Evolutionary conservation across 2,113 vertebrate species (phyloP), one percentile per base, ranked within the genome.

Genomic region (Pardalotus punctatus): DNA sequence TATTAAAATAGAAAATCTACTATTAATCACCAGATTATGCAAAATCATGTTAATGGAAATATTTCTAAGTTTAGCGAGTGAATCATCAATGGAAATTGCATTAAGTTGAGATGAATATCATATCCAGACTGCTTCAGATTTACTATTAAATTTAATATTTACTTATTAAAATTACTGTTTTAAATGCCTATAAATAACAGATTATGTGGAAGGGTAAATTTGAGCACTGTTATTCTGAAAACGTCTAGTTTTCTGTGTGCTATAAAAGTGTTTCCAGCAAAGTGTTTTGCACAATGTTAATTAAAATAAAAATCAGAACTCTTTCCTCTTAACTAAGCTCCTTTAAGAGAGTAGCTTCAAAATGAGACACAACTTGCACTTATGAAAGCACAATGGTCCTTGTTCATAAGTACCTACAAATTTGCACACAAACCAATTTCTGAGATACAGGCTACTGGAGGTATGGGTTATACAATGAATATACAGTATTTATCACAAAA

Each of bases 11-110:
- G 48, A 90, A 84, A 76, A 86, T n/a, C 76, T 69, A 43, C 65
- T 70, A 64, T 91, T 74, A 90, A 96, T 82, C 70, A 84, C 38
- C 60, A 90, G 50, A 83, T 96, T 89, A 94, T 91, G 82, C 62
- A 91, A 94, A 96, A 83, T 48, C 80, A 71, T 72, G 50, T 36
- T 73, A 14, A 84, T 45, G 31, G 45, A 88, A 87, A 77, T 87
- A 79, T 79, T 93, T 96, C 61, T 51, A 14, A 92, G 22, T 70
- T 96, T 85, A 89, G 69, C 28, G 74, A 78, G 77, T 19, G 77
- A 94, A 71, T 84, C 15, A 47, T 73, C 85, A 56, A 81, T 71
- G 58, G 58, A 80, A 95, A 72, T 60, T 36, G 47, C 73, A 66
- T 71, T 76, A 94, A 91, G 57, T 8, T 9, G 50, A 66, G 81